Conservation (phyloP, 1,140 invertebrate species). For the Bombus pyrosoma region DNA sequence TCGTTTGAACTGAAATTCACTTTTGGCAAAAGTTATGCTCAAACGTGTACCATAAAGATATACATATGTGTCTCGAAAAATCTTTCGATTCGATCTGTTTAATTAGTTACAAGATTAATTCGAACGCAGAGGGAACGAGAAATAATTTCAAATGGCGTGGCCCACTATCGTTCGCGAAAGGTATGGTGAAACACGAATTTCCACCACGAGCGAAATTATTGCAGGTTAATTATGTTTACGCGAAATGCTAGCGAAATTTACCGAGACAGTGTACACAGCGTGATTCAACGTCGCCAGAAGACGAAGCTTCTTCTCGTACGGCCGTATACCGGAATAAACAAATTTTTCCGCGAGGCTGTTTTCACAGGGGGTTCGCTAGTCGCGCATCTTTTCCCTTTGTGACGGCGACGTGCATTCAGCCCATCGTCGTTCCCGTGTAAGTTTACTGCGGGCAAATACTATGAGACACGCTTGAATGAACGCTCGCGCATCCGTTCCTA, state of each 20-base stretch:
- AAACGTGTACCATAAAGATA: neutral
- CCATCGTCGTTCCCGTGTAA: slow-evolving; percentile 44
- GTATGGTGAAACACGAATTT: neutral
- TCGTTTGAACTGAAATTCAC: neutral
- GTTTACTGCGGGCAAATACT: slow-evolving; percentile 49
- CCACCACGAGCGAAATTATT: slow-evolving; percentile 19
- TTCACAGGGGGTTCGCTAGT: neutral
- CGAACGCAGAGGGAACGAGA: no score
- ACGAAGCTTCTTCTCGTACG: slow-evolving; percentile 12
- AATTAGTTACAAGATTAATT: neutral
- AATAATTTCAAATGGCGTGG: neutral
- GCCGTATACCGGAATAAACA: slow-evolving; percentile 50
- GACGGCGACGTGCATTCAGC: slow-evolving; percentile 22
- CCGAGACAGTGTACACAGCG: slow-evolving; percentile 33
- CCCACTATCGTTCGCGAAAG: no score
- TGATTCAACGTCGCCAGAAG: slow-evolving; percentile 36
- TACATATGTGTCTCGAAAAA: neutral
- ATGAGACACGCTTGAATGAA: slow-evolving; percentile 47
- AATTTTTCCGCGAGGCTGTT: slow-evolving; percentile 42
- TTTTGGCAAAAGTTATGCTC: neutral
- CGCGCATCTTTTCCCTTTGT: slow-evolving; percentile 20
- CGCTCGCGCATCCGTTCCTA: slow-evolving; percentile 48
- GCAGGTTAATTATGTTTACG: slow-evolving; percentile 44
- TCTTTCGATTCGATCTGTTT: neutral
- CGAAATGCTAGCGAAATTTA: slow-evolving; percentile 27